Evolutionary conservation across 2,797 vertebrate genomes (phyloP), one percentile per base, ranked within the genome.

Genomic region (Pteropus rufus): DNA sequence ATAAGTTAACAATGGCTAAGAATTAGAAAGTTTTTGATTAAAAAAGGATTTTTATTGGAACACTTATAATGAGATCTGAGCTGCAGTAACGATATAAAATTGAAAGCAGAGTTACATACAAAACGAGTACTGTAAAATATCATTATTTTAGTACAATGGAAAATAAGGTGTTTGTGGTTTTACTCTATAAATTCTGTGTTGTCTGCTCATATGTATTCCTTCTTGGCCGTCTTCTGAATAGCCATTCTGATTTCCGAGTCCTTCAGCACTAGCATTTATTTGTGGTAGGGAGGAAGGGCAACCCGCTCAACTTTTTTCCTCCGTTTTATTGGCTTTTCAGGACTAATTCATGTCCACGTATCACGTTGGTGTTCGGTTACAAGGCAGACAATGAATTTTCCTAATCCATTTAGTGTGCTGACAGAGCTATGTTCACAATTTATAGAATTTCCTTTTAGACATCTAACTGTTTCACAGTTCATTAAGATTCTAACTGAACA

Each of bases 91-190:
- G 97, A 97, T 96, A 93, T 73, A 94, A 98, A 98, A 97, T 97
- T 97, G 97, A 97, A 98, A 98, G 95, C 98, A 98, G 97, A 95
- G 97, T 98, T 98, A 97, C 85, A 93, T 97, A 97, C 97, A 97
- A 97, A 98, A 98, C 67, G 96, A 97, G 93, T 92, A 98, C 91
- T 96, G 90, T 97, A 97, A 97, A 97, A 98, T 97, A 98, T 97
- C 97, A 98, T 94, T 97, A 97, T 69, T 95, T 96, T 92, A 98
- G 97, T 1, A 98, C 95, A 98, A 98, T 98, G 96, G 96, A 98
- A 98, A 98, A 98, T 94, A 98, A 98, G 97, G 94, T 39, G 7
- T 90, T 97, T 98, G 96, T 96, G 91, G 93, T 98, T 98, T 97
- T 97, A 72, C 95, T 98, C 97, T 97, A 98, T 98, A 97, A 97